Base-by-base conservation (phyloP, 2,888 invertebrate species). In the Theretra japonica region DNA sequence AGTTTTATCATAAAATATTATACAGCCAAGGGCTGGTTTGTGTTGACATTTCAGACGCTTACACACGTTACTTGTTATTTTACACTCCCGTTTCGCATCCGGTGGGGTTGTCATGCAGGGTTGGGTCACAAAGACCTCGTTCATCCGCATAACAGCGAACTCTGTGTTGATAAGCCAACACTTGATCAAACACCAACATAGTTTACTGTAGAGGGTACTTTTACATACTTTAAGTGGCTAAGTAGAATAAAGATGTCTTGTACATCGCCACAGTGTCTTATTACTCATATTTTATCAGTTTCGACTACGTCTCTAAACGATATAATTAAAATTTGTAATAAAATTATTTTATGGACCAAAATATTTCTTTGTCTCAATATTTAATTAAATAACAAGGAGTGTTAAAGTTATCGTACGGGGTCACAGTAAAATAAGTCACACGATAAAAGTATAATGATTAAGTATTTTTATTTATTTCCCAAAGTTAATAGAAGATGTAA, bases 111-210 rank as follows among this genome's bases (percentile, higher is more conserved):
- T 76, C 83, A 81, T 68, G 73, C 70, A 48, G 80, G 80, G 82
- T 78, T 78, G 73, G 74, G 72, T 70, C 73, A 86, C 85, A 91
- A 91, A 86, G 89, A 83, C 77, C 79, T 75, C 85, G 79, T 89
- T 90, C 86, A 89, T 86, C 75, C 76, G 73, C 77, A 81, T 73
- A 73, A 89, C 86, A 90, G 85, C 81, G 81, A 75, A 75, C 76
- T 77, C 84, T 84, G 83, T 89, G 81, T 86, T 90, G 90, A 90
- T 90, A 90, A 88, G 82, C 84, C 80, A 82, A 88, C 92, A 92
- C 92, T 92, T 93, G 92, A 90, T 90, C 91, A 93, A 93, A 93
- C 88, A 92, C 19, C 56, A n/a, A 56, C 56, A 28, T 56, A 69
- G 69, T 69, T 57, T n/a, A 48, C 21, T 50, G 21, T n/a, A 48